Base-by-base conservation (phyloP, 2,888 invertebrate species). In the Adelphocoris suturalis region DNA sequence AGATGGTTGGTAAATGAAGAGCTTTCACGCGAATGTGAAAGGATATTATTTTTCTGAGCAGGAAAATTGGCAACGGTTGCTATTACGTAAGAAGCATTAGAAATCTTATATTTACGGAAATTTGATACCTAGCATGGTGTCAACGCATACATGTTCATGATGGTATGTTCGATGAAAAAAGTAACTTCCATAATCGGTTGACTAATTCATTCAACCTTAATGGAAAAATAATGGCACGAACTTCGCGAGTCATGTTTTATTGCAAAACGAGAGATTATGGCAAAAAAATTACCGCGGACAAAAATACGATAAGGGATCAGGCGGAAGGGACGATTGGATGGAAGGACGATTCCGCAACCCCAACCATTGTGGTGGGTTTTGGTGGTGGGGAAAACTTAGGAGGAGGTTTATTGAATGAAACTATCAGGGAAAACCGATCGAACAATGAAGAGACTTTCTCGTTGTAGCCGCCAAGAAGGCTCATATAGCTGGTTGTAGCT, bases 341-440 rank as follows among this genome's bases (percentile, higher is more conserved):
- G 82, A 82, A 82, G 82, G 82, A 82, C 47, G 52, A 82, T 52
- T 82, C 52, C 82, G 82, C 52, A 82, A 82, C 52, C 52, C 14
- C 48, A 19, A 48, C 82, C 52, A 82, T 82, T 82, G 82, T 82
- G 52, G 19, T 48, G 47, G 52, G 14, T 52, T 27, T 19, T 19
- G 52, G 19, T 23, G 68, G 37, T 37, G 37, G 37, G 37, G 23
- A 68, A 68, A 68, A 19, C 68, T 68, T 23, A 68, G 68, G 13
- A 68, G 68, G 27, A 68, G 80, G 80, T 16, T 80, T 80, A 82
- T 52, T 48, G 82, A 82, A 82, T 82, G 82, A 82, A 82, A 82
- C 82, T 82, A 82, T 82, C 82, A 68, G 82, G 82, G 52, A 82
- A 82, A 82, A 27, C 82, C 46, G 52, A 82, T 82, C 82, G 27